Percentiles rank a stretch among this genome's conserved stretches.
phyloP scores from a whole-genome alignment of 2,113 vertebrate genomes.

The Peromyscus leucopus region DNA sequence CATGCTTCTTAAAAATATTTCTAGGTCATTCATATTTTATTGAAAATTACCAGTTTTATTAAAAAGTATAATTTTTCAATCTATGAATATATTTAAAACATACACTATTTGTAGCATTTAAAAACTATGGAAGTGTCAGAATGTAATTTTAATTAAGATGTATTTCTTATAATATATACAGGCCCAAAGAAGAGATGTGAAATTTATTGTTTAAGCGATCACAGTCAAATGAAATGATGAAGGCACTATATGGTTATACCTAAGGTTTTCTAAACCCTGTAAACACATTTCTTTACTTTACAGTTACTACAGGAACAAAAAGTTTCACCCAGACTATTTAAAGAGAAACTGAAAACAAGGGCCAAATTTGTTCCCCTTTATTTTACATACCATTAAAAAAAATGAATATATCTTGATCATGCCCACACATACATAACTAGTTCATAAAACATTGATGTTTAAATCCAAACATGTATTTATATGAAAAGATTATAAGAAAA shows the following conservation, averaged over 20 bases:
- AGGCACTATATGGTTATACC: neutral
- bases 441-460: neutral
- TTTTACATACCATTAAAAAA: neutral
- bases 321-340: neutral
- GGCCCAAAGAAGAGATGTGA: neutral
- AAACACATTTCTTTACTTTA: neutral
- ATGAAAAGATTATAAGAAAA: constrained; percentile 37
- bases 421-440: neutral
- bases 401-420: neutral
- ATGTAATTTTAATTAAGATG: constrained; percentile 43
- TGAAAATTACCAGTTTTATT: neutral
- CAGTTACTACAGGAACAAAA: neutral
- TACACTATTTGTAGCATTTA: neutral
- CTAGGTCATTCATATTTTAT: neutral
- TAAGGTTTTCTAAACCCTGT: constrained; percentile 26
- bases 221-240: neutral
- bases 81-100: neutral
- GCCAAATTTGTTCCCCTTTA: neutral
- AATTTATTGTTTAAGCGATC: neutral
- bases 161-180: constrained; percentile 11
- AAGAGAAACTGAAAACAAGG: constrained; percentile 23
- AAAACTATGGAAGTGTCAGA: neutral
- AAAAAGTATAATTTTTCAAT: neutral
- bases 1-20: neutral
- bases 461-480: neutral